Evolutionary conservation across 2,888 invertebrate genomes (phyloP), one percentile per base, ranked within the genome.

Genomic region (Charanyca ferruginea): DNA sequence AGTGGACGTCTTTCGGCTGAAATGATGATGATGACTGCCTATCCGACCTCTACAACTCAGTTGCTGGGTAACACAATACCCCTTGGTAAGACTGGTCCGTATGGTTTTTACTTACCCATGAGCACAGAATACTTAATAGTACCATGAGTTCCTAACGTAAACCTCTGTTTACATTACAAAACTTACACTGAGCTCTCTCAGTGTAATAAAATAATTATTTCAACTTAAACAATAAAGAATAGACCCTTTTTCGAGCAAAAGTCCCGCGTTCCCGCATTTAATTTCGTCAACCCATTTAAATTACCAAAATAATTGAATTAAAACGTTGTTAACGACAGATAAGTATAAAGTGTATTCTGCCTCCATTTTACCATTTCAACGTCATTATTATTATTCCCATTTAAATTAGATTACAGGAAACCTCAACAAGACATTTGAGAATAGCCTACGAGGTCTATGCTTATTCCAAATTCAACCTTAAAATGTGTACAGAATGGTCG

Each of bases 371-470:
- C 23, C 42, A 44, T 62, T 58, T 58, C 41, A 58, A 68, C 59
- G 25, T 68, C 42, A 71, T 67, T 67, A 45, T 41, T 61, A 57
- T 59, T 63, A 65, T 64, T 78, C 38, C 28, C 48, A 57, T 70
- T 67, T 41, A 72, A 66, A 62, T 58, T 63, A 42, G 45, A 69
- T 67, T 62, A 72, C 38, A 66, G 51, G 64, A 54, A 68, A 73
- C 66, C 59, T 66, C 55, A 49, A 62, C 44, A 52, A 62, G 16
- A 11, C 44, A 23, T 78, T 57, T 42, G 20, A 13, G 9, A 53
- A 53, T 44, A 1, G 9, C 9, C 22, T 32, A 32, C 5, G 13
- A 11, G 5, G 4, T 23, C 5, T 5, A 18, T 18, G 0, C 48
- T 22, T 2, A 18, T 18, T 22, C 16, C 0, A 52, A 53, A 42